These are phyloP conservation scores for Zoanthus sansibaricus DNA, from an alignment of 92 coral and sea anemone genomes.

Conservation along the genomic window DNA sequence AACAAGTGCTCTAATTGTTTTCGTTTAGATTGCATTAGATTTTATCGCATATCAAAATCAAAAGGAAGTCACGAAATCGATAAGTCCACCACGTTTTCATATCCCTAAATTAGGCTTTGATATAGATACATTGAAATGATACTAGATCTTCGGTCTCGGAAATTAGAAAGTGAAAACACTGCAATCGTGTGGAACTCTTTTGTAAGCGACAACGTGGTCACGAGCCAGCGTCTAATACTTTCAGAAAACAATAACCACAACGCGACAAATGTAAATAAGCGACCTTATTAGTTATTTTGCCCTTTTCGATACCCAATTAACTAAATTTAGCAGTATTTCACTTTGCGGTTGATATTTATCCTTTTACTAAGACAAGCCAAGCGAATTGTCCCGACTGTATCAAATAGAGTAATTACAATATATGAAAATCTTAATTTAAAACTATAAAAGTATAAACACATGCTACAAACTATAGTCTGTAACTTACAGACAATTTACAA, in stretches of 20 bases:
- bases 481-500: neutral
- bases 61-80: constrained; percentile 6
- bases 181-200: constrained; percentile 11
- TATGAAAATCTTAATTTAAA: neutral
- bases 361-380: neutral
- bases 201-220: constrained; percentile 27
- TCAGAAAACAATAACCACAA: neutral
- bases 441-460: neutral
- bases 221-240: neutral
- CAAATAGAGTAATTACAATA: neutral
- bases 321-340: neutral
- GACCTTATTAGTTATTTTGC: neutral
- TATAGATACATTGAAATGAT: neutral
- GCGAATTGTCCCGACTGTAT: neutral
- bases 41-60: neutral
- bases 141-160: neutral
- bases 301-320: neutral
- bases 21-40: neutral
- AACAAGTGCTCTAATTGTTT: neutral
- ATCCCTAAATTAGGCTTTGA: neutral
- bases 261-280: neutral
- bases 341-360: neutral
- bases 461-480: no score
- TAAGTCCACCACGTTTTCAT: neutral
- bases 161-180: neutral